A percentile compares a stretch with the other conserved stretches of the same genome.
Conservation (phyloP, 2,113 vertebrate species). For the Henicopernis longicauda region DNA sequence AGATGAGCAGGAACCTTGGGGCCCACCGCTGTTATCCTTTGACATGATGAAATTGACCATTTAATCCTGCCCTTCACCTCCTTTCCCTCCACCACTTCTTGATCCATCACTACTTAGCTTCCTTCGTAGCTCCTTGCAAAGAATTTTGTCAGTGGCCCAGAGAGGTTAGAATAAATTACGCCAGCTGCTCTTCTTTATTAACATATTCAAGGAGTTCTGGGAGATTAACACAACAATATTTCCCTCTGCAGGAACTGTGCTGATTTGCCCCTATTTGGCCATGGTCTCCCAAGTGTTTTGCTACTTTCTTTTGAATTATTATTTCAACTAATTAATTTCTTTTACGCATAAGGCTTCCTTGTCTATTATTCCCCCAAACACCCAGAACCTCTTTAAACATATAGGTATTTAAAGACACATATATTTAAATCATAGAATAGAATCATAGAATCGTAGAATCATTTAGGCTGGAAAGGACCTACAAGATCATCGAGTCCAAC, state of each 20-base stretch:
- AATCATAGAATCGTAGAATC: too few relatives aligned
- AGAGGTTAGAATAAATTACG: constrained; percentile 64
- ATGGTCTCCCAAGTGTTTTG: not conserved
- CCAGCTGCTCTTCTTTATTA: constrained; percentile 42
- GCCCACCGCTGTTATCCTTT: constrained; percentile 50
- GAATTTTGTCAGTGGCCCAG: constrained; percentile 49
- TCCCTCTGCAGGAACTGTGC: not conserved
- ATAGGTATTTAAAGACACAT: not conserved
- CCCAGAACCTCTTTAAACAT: not conserved
- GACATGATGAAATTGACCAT: constrained; percentile 64
- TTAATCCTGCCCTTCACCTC: constrained; percentile 66
- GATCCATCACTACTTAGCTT: constrained; percentile 59
- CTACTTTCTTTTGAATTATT: not conserved
- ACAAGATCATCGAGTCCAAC: too few relatives aligned
- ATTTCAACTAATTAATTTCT: not conserved
- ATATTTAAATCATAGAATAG: too few relatives aligned
- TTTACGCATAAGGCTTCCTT: not conserved
- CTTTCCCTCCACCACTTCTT: constrained; percentile 29
- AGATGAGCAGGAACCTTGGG: constrained; percentile 42
- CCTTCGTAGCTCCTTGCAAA: not conserved
- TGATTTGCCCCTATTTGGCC: not conserved
- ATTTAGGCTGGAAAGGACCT: too few relatives aligned
- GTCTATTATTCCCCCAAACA: not conserved
- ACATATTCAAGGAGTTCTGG: constrained; percentile 48
- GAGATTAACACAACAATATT: constrained; percentile 49